These are phyloP conservation scores for Corythornis madagascariensis DNA, from an alignment of 2,113 vertebrate genomes.

Conservation along the genomic window DNA sequence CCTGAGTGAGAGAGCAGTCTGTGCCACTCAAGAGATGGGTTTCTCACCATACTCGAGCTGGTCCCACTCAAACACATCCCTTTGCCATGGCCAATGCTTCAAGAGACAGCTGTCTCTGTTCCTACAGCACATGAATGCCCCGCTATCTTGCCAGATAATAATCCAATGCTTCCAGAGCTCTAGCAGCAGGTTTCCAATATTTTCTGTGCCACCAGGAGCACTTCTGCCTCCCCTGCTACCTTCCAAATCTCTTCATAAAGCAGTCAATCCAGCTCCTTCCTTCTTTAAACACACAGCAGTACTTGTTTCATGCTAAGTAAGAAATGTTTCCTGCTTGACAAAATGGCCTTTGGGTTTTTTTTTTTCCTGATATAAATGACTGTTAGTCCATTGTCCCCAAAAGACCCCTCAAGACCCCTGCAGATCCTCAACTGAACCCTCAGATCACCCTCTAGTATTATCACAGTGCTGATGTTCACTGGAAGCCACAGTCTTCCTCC, in stretches of 20 bases:
- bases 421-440: neutral
- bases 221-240: neutral
- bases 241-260: neutral
- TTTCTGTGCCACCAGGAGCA: neutral
- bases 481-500: neutral
- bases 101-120: neutral
- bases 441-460: neutral
- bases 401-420: neutral
- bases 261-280: neutral
- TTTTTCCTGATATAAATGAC: neutral
- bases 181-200: neutral
- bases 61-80: neutral
- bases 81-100: neutral
- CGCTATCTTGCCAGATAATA: neutral
- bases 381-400: neutral
- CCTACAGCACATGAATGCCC: neutral
- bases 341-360: no score
- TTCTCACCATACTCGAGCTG: neutral
- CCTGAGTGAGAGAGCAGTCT: neutral
- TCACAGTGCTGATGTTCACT: rapidly evolving
- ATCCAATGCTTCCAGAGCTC: neutral
- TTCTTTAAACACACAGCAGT: neutral
- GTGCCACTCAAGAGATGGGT: neutral
- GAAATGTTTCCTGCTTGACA: neutral
- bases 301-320: neutral